phyloP scores from a whole-genome alignment of 2,113 vertebrate genomes.

The Laticauda laticaudata region DNA sequence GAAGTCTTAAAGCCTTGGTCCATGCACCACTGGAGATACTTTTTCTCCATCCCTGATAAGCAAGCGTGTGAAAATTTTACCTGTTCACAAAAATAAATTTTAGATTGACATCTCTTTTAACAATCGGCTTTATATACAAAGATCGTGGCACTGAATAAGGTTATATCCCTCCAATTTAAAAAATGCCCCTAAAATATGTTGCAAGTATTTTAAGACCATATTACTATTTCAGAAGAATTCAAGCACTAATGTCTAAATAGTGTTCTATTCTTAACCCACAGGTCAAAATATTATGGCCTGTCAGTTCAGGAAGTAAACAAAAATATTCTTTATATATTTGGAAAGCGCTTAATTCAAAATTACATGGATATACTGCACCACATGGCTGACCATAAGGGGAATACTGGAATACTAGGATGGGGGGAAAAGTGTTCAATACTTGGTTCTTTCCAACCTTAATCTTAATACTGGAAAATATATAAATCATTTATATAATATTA shows the following conservation, averaged over 20 bases:
- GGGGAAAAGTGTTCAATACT: constrained; percentile 77
- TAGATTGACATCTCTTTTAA: constrained; percentile 2
- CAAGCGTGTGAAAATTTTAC: constrained; percentile 44
- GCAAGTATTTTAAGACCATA: constrained; percentile 25
- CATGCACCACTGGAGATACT: not conserved
- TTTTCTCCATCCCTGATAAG: constrained; percentile 10
- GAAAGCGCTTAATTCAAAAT: constrained; percentile 85
- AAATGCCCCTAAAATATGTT: constrained; percentile 43
- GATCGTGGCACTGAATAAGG: constrained; percentile 32
- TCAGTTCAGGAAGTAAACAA: constrained; percentile 73
- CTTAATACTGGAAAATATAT: constrained; percentile 84
- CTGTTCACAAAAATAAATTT: constrained; percentile 13
- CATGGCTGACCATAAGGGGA: constrained; percentile 72
- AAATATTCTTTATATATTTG: constrained; percentile 75
- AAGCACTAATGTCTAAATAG: constrained; percentile 51
- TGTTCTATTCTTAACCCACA: constrained; percentile 60
- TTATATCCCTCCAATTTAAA: constrained; percentile 40
- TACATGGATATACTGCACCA: constrained; percentile 70
- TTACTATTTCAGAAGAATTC: constrained; percentile 33
- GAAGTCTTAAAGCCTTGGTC: not conserved
- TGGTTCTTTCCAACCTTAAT: constrained; percentile 73
- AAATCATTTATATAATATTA: constrained; percentile 85
- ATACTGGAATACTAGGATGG: constrained; percentile 72
- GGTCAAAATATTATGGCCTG: constrained; percentile 53
- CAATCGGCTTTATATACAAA: constrained; percentile 9